Conservation (phyloP, 2,888 invertebrate genomes). For the Ommatoiulus sabulosus region DNA sequence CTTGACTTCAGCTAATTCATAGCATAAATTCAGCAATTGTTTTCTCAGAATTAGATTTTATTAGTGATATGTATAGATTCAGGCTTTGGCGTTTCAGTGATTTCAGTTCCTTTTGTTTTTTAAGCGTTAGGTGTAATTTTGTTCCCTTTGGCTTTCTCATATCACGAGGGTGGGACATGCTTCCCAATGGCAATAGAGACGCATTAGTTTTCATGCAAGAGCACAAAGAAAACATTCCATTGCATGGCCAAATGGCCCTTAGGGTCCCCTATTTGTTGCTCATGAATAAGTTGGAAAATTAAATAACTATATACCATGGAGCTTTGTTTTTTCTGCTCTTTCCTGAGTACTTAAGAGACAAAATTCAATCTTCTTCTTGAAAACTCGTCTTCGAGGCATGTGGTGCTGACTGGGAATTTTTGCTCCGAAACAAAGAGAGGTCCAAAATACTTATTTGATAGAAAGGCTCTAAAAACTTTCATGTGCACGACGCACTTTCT, state of each 20-base stretch:
- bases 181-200: background rate
- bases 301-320: background rate
- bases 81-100: background rate
- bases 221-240: background rate
- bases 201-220: background rate
- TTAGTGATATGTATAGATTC: background rate
- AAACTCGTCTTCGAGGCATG: background rate
- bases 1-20: background rate
- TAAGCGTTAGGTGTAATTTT: background rate
- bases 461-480: conserved; percentile 36
- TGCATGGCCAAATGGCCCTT: background rate
- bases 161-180: background rate
- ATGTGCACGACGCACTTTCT: conserved; percentile 36
- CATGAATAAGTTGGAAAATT: conserved; percentile 16
- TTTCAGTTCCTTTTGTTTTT: background rate
- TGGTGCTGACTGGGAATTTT: background rate
- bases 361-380: conserved; percentile 1
- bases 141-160: background rate
- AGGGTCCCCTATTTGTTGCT: conserved; percentile 1
- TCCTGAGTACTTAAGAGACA: background rate
- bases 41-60: background rate
- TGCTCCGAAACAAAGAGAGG: background rate
- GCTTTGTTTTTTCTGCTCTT: background rate
- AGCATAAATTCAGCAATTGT: background rate
- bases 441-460: conserved; percentile 31